These are phyloP conservation scores for Mystacornis crossleyi DNA, from an alignment of 2,113 vertebrate species.

Conservation along the genomic window DNA sequence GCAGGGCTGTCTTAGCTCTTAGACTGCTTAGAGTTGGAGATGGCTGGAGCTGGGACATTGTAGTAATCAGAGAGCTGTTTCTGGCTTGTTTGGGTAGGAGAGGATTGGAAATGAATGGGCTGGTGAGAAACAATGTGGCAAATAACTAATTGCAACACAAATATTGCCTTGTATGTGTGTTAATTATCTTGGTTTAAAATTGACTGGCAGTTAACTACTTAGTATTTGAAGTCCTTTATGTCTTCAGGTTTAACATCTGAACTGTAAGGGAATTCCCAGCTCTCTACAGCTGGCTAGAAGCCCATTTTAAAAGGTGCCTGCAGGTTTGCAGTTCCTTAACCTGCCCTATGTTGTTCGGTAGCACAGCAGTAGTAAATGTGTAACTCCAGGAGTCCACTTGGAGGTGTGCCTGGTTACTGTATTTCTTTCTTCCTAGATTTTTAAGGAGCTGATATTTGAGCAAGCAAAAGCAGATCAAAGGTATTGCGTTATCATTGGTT, in stretches of 20 bases:
- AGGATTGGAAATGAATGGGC: neutral
- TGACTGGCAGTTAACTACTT: neutral
- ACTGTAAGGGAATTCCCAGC: neutral
- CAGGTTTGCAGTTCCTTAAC: neutral
- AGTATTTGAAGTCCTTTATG: neutral
- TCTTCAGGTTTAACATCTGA: neutral
- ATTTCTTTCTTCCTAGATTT: neutral
- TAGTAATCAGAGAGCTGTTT: neutral
- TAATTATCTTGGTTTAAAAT: neutral
- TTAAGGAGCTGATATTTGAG: neutral
- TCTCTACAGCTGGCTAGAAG: neutral
- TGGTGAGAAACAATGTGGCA: neutral
- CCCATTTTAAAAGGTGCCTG: neutral
- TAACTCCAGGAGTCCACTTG: neutral
- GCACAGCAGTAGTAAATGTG: neutral
- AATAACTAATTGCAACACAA: neutral
- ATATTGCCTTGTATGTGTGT: neutral
- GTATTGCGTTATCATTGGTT: accelerated
- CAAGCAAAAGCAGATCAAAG: neutral
- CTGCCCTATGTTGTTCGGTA: neutral
- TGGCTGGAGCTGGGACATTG: neutral
- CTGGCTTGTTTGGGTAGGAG: neutral
- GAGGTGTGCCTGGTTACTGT: neutral
- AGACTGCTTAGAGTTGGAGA: neutral
- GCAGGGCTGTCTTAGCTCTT: neutral